Evolutionary conservation across 2,113 vertebrate genomes (phyloP), one percentile per base, ranked within the genome.

Genomic region (Eleginops maclovinus): DNA sequence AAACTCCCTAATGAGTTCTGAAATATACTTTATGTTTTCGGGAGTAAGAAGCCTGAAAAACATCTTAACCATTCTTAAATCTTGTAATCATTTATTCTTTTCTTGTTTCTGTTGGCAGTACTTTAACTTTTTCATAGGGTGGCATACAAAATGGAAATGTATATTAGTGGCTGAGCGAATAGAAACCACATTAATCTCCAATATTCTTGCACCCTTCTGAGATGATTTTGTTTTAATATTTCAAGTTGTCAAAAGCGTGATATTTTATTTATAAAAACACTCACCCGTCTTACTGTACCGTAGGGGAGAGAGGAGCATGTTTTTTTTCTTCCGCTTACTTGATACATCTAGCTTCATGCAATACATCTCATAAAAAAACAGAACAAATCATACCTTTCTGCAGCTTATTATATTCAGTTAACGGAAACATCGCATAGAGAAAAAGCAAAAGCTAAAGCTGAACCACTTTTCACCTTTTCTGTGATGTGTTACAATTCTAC

Each of bases 191-290:
- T 47, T 1, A 49, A 19, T 44, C 4, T 19, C 55, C 54, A 3
- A 49, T 79, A 68, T 59, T 62, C 36, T n/a, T 59, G 36, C 47
- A 46, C 3, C 31, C 63, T 56, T 22, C 40, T 13, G 51, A 31
- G 41, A 76, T 12, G 7, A 24, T 46, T 62, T 53, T 43, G 3
- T 75, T 65, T 72, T 40, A 55, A 67, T 76, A 77, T 81, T 83
- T 79, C 14, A 84, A 50, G 43, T 61, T 66, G 65, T 80, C 65
- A 83, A 46, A 55, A 69, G 43, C 26, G 40, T 50, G 43, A 61
- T 79, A 69, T 73, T 77, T 82, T 74, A 69, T 71, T 76, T 54
- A 78, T 64, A 47, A 41, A 70, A 77, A 72, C 70, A 77, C 24
- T 49, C 41, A 59, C 2, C 49, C 41, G 55, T 36, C 44, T 77